Conservation (phyloP, 2,113 vertebrate genomes). For the Plecturocebus donacophilus region DNA sequence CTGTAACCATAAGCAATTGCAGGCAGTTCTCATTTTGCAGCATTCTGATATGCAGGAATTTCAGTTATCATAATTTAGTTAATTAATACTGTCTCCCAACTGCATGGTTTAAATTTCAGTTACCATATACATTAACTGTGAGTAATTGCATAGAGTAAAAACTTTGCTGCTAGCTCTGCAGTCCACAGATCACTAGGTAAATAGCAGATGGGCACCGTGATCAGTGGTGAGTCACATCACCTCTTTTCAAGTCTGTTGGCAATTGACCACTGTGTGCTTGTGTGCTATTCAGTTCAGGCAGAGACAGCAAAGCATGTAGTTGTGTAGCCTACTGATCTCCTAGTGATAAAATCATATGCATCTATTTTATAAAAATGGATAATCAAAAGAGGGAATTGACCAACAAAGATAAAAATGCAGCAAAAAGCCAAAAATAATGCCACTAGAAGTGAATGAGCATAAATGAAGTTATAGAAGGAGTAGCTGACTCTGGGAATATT, state of each 20-base stretch:
- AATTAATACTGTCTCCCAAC: not conserved
- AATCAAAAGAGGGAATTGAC: not conserved
- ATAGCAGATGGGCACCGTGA: not conserved
- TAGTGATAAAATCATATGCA: not conserved
- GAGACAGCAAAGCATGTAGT: not conserved
- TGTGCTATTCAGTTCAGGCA: not conserved
- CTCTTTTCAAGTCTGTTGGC: not conserved
- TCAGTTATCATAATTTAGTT: not conserved
- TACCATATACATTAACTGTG: not conserved
- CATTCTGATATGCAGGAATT: not conserved
- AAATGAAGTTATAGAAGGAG: not conserved
- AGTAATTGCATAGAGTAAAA: not conserved
- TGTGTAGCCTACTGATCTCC: not conserved
- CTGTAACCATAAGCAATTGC: not conserved
- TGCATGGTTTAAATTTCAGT: not conserved
- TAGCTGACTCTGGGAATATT: not conserved
- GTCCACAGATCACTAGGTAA: not conserved
- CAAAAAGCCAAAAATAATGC: not conserved
- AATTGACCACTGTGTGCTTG: not conserved
- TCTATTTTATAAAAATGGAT: constrained; percentile 12
- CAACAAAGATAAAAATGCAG: not conserved
- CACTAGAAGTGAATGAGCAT: not conserved
- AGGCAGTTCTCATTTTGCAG: not conserved
- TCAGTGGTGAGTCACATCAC: not conserved
- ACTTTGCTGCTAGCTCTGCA: not conserved